Percentiles rank a stretch among this genome's conserved stretches.
These are phyloP conservation scores for Leptodactylus fuscus DNA, from an alignment of 2,113 vertebrate species.

Conservation along the genomic window DNA sequence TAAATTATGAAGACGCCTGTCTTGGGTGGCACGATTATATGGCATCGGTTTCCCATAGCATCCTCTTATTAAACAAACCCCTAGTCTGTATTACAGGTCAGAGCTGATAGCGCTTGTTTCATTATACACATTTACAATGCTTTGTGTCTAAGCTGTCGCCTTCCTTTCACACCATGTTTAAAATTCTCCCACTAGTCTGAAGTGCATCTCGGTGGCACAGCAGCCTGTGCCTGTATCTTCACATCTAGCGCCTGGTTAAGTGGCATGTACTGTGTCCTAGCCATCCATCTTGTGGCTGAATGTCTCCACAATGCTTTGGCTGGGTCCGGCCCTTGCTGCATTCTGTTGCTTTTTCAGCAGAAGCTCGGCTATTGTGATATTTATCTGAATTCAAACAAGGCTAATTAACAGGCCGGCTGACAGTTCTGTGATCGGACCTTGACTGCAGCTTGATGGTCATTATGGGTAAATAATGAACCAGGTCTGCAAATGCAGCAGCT, in stretches of 20 bases:
- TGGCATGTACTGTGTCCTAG: constrained; percentile 29
- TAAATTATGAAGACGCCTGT: no score
- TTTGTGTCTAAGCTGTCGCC: background rate
- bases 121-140: background rate
- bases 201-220: background rate
- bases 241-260: constrained; percentile 33
- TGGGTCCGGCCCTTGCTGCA: constrained; percentile 64
- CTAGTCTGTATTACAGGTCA: background rate
- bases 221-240: constrained; percentile 22
- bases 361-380: constrained; percentile 83
- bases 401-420: constrained; percentile 90
- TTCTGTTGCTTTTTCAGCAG: constrained; percentile 79
- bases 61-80: background rate
- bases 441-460: constrained; percentile 90
- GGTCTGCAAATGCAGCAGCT: constrained; percentile 87
- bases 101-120: background rate
- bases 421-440: constrained; percentile 88
- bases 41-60: no score
- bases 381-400: constrained; percentile 89
- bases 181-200: background rate
- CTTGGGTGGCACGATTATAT: no score
- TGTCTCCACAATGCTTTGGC: constrained; percentile 59
- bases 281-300: constrained; percentile 48
- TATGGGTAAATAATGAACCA: constrained; percentile 92
- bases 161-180: constrained; percentile 14